Evolutionary conservation across 2,888 invertebrate genomes (phyloP).

Genomic region (Machimus atricapillus): DNA sequence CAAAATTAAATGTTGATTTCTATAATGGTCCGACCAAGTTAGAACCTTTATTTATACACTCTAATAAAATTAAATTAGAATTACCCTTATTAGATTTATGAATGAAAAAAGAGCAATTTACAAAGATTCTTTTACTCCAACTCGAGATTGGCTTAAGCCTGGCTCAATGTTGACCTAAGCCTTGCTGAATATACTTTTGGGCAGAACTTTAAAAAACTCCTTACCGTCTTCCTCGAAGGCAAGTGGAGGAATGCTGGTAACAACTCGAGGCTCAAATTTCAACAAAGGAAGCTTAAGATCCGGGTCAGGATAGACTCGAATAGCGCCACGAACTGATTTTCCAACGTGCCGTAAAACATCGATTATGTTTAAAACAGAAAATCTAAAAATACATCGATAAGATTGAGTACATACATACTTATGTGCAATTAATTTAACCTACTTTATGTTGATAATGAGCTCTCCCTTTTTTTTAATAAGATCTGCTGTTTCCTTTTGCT

Average conservation of each 20-base stretch:
- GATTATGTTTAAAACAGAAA: conserved; percentile 45
- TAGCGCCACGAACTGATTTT: conserved; percentile 49
- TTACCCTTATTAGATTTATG: too few species aligned
- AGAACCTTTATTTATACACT: too few species aligned
- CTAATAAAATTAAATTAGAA: too few species aligned
- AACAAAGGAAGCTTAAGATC: conserved; percentile 58
- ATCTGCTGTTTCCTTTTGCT: conserved; percentile 48
- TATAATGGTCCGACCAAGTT: too few species aligned
- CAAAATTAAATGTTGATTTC: too few species aligned
- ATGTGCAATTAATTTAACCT: background rate
- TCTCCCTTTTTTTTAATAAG: conserved; percentile 54
- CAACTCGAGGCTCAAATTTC: conserved; percentile 56
- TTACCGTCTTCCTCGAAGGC: conserved; percentile 56
- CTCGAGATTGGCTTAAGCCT: too few species aligned
- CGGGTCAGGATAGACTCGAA: conserved; percentile 55
- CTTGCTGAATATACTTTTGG: too few species aligned
- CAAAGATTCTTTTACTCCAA: too few species aligned
- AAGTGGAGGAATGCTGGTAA: conserved; percentile 56
- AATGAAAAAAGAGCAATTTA: too few species aligned
- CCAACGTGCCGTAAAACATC: conserved; percentile 57
- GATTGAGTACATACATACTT: background rate
- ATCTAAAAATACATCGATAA: conserved; percentile 7
- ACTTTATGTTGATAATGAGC: conserved; percentile 56
- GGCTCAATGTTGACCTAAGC: too few species aligned
- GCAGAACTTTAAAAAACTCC: conserved; percentile 1